Evolutionary conservation across 2,797 vertebrate genomes (phyloP).

Genomic region (Sphenodon punctatus): DNA sequence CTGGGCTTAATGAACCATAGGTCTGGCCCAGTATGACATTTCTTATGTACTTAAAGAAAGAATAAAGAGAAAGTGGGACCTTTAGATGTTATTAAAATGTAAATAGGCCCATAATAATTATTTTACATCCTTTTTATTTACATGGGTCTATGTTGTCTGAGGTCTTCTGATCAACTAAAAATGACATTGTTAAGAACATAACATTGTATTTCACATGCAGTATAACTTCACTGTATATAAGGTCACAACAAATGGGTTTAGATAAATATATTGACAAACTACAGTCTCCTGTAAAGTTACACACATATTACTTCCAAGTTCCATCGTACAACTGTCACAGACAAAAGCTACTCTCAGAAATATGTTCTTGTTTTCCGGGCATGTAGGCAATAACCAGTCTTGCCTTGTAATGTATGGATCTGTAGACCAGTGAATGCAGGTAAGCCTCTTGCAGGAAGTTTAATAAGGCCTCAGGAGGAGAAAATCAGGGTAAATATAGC

Average conservation of each 20-base stretch:
- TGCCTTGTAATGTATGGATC: not conserved
- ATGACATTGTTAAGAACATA: not conserved
- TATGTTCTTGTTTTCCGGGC: not conserved
- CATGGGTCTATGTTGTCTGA: not conserved
- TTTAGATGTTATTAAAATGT: not conserved
- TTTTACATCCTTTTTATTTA: too few relatives aligned
- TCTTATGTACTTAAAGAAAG: not conserved
- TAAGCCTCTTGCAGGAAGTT: not conserved
- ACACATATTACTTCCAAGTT: not conserved
- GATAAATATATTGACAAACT: not conserved
- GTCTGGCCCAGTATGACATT: too few relatives aligned
- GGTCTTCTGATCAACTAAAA: not conserved
- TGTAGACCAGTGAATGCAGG: not conserved
- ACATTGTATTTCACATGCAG: not conserved
- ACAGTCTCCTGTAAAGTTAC: not conserved
- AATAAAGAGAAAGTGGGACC: not conserved
- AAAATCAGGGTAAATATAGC: not conserved
- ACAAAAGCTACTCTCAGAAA: not conserved
- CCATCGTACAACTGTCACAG: not conserved
- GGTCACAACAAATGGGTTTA: not conserved
- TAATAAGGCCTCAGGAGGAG: constrained; percentile 10
- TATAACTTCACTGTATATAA: not conserved
- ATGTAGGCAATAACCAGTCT: not conserved
- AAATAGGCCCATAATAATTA: not conserved
- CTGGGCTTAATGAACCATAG: too few relatives aligned